Evolutionary conservation across 2,113 vertebrate species (phyloP).

Genomic region (Myrmophylax atrothorax): DNA sequence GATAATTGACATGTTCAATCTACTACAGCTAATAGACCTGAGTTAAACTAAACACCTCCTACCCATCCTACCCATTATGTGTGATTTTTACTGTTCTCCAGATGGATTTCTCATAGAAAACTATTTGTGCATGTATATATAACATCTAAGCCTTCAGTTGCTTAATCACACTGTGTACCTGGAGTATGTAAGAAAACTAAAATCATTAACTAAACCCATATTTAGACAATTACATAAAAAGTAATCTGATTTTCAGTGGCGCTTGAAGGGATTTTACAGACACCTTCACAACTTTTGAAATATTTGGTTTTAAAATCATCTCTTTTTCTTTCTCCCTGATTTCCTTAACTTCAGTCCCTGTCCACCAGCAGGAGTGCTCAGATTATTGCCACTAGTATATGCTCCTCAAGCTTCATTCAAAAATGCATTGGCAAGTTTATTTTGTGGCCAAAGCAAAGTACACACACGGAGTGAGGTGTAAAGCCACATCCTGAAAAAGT

Average conservation of each 20-base stretch:
- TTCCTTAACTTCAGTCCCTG: not conserved
- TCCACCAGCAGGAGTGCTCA: not conserved
- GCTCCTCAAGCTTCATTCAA: not conserved
- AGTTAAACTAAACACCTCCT: not conserved
- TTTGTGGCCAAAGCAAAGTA: not conserved
- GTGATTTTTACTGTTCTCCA: not conserved
- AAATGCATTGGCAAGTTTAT: not conserved
- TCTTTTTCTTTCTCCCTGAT: not conserved
- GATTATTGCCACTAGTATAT: not conserved
- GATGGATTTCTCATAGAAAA: not conserved
- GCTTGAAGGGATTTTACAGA: not conserved
- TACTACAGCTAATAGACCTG: not conserved
- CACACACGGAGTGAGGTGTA: not conserved
- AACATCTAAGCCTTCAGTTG: not conserved
- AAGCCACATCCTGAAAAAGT: constrained; percentile 3
- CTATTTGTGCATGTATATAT: not conserved
- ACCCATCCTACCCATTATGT: not conserved
- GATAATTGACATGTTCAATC: not conserved
- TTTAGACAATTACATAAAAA: not conserved
- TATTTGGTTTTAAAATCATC: not conserved
- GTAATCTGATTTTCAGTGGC: not conserved
- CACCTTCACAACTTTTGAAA: not conserved
- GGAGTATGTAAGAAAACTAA: not conserved
- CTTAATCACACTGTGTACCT: not conserved
- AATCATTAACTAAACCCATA: not conserved